Conservation (phyloP, 1,140 invertebrate genomes). For the Drosophila ironensis region DNA sequence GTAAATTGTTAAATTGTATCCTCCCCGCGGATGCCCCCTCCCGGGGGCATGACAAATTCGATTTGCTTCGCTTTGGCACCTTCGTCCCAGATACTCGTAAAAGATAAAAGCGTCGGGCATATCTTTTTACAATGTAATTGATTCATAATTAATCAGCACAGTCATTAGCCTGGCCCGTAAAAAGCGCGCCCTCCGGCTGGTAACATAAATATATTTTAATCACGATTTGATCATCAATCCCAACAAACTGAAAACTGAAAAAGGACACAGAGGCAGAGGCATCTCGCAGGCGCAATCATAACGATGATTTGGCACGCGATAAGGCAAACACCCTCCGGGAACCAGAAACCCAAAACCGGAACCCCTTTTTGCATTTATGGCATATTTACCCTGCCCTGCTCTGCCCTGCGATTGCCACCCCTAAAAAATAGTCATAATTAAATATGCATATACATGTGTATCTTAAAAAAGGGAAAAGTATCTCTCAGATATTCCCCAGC, state of each 20-base stretch:
- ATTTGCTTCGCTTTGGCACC: slow-evolving; percentile 37
- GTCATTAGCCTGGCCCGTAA: slow-evolving; percentile 52
- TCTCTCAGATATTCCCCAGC: slow-evolving; percentile 21
- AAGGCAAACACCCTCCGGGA: slow-evolving; percentile 58
- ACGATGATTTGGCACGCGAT: slow-evolving; percentile 81
- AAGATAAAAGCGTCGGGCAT: slow-evolving; percentile 3
- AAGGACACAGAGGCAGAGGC: too few relatives aligned
- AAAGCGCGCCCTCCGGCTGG: slow-evolving; percentile 41
- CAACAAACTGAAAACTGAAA: background rate
- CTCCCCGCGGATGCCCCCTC: background rate
- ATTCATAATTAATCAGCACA: slow-evolving; percentile 78
- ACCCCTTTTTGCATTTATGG: too few relatives aligned
- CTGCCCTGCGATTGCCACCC: slow-evolving; percentile 5
- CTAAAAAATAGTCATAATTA: slow-evolving; percentile 62
- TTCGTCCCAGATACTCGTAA: background rate
- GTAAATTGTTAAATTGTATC: slow-evolving; percentile 27
- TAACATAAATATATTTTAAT: slow-evolving; percentile 79
- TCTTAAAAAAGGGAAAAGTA: slow-evolving; percentile 31
- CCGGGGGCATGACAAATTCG: slow-evolving; percentile 53
- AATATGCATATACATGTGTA: slow-evolving; percentile 59
- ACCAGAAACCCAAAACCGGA: slow-evolving; percentile 13
- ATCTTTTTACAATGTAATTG: slow-evolving; percentile 74
- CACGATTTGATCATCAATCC: slow-evolving; percentile 80
- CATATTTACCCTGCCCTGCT: too few relatives aligned
- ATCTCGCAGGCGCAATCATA: slow-evolving; percentile 62